A percentile compares a stretch with the other conserved stretches of the same genome.
These are phyloP conservation scores for Meteorus colon DNA, from an alignment of 2,888 invertebrate genomes.

Conservation along the genomic window DNA sequence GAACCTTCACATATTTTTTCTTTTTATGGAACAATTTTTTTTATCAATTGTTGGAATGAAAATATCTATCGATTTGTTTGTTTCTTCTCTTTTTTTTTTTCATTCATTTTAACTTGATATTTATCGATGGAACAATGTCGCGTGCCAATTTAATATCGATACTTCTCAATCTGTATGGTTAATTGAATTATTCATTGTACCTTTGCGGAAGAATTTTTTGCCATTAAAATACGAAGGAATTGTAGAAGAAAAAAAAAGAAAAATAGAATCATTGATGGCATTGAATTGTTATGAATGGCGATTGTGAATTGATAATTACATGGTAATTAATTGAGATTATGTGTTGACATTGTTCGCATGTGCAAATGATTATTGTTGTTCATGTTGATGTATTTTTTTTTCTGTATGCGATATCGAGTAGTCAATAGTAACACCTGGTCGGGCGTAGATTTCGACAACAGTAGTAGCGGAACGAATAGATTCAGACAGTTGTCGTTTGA, in stretches of 20 bases:
- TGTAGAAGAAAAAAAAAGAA: background rate
- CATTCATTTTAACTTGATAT: background rate
- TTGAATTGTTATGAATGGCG: background rate
- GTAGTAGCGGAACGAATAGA: conserved; percentile 7
- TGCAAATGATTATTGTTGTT: background rate
- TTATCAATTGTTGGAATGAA: background rate
- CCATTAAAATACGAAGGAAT: background rate
- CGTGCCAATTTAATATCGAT: no score
- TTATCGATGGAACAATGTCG: background rate
- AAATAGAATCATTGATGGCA: background rate
- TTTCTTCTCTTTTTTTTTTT: background rate
- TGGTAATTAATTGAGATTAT: conserved; percentile 11
- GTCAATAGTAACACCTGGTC: conserved; percentile 24
- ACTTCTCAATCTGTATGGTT: background rate
- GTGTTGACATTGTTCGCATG: background rate
- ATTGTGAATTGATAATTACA: conserved; percentile 9
- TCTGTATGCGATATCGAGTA: conserved; percentile 12
- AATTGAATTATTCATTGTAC: conserved; percentile 1
- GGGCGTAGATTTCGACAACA: conserved; percentile 12
- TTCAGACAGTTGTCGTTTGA: conserved; percentile 25
- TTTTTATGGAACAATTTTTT: background rate
- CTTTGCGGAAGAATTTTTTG: no score
- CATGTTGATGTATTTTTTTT: background rate
- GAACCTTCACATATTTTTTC: background rate
- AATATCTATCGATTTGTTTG: background rate